Evolutionary conservation across 1,140 invertebrate species (phyloP).

Genomic region (Leucophenga varia): DNA sequence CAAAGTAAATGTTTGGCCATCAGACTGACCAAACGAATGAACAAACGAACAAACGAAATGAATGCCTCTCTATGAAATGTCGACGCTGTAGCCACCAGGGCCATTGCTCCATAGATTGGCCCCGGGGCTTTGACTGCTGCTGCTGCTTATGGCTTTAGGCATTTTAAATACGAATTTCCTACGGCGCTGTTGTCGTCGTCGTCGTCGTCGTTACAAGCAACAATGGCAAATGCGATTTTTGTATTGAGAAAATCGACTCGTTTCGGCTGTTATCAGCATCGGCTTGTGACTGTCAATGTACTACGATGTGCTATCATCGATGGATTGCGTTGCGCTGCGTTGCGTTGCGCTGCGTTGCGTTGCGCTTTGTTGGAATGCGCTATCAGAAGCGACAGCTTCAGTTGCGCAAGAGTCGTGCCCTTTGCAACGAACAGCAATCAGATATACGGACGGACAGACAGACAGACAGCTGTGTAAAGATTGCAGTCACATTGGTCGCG

Average conservation of each 20-base stretch:
- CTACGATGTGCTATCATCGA: slow-evolving; percentile 26
- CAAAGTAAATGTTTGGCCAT: slow-evolving; percentile 47
- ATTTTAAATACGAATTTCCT: slow-evolving; percentile 51
- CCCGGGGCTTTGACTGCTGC: neutral
- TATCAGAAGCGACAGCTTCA: too few relatives aligned
- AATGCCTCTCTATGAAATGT: slow-evolving; percentile 4
- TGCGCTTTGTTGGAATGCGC: too few relatives aligned
- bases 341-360: neutral
- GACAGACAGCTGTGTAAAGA: too few relatives aligned
- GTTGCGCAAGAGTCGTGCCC: too few relatives aligned
- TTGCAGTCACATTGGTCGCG: neutral
- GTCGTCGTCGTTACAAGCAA: slow-evolving; percentile 2
- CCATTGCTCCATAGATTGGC: slow-evolving; percentile 16
- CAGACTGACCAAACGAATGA: slow-evolving; percentile 44
- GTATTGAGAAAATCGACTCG: slow-evolving; percentile 31
- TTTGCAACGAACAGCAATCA: too few relatives aligned
- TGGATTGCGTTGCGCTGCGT: neutral
- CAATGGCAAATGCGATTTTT: neutral
- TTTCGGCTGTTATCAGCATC: slow-evolving; percentile 8
- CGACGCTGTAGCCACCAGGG: too few relatives aligned
- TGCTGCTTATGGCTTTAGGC: slow-evolving; percentile 33
- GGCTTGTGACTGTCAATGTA: slow-evolving; percentile 44
- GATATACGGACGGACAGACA: too few relatives aligned
- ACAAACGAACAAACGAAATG: slow-evolving; percentile 18
- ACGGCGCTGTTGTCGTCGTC: slow-evolving; percentile 9